Base-by-base conservation (phyloP, 2,888 invertebrate species). In the Heterodera filipjevi region DNA sequence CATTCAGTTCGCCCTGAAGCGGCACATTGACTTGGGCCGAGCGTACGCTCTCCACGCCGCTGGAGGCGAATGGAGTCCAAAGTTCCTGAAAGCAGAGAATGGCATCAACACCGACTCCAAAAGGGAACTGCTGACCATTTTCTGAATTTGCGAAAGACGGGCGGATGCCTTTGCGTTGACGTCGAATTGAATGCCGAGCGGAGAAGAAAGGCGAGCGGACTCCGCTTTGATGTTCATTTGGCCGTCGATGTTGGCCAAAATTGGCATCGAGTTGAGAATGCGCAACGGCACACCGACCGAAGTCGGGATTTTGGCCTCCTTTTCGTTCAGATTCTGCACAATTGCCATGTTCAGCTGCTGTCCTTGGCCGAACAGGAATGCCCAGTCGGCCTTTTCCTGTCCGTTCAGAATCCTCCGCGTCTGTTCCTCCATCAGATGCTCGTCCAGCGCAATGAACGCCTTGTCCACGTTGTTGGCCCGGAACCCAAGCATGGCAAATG, bases 401-500 rank as follows among this genome's bases (percentile, higher is more conserved):
- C 39, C 64, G 12, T 76, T 33, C 44, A 76, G 32, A 39, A 66
- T 32, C 3, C 73, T 5, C n/a, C 53, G 68, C 68, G 84, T 46
- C 49, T 81, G 27, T 5, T 81, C 59, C 19, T 82, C 83, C 49
- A 86, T 35, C 46, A 72, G 53, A 76, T 86, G 79, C 32, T 81
- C 80, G 66, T 83, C 84, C 68, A 88, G 66, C 72, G 87, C 86
- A 74, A 87, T 81, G 27, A 87, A 77, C 71, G 83, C 84, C 79
- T 80, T 82, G 80, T 89, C 87, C 81, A 87, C 82, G 35, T 68
- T 35, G 68, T 68, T 68, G 12, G 68, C 32, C 39, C 75, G 66
- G 19, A 53, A 30, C 44, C 33, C 64, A 35, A 75, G 22, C 66
- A 75, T 68, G 73, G 74, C 78, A 39, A 78, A 78, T 19, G 77